Evolutionary conservation across 2,797 vertebrate genomes (phyloP).

Genomic region (Otolemur crassicaudatus): DNA sequence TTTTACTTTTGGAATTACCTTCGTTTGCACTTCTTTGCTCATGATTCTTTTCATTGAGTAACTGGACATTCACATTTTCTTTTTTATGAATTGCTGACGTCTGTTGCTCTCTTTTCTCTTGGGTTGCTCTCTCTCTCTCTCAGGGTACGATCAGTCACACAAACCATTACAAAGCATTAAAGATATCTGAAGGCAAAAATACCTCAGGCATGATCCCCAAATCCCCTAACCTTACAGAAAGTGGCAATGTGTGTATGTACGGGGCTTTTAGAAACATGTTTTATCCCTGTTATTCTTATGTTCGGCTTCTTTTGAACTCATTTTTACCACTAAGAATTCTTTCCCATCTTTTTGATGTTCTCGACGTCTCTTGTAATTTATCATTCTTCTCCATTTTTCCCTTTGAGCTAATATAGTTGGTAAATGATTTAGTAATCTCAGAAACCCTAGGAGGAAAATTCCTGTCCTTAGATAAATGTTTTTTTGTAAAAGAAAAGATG

Average conservation of each 20-base stretch:
- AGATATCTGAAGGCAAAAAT: constrained; percentile 44
- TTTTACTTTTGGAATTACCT: constrained; percentile 3
- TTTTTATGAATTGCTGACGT: neutral
- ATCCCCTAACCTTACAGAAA: constrained; percentile 36
- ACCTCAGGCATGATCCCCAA: constrained; percentile 38
- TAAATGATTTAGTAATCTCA: constrained; percentile 53
- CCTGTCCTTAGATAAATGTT: neutral
- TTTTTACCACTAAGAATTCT: constrained; percentile 1
- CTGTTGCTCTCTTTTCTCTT: constrained; percentile 1
- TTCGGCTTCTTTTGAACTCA: constrained; percentile 10
- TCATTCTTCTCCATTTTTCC: neutral
- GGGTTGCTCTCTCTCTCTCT: neutral
- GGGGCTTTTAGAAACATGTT: neutral
- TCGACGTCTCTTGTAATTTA: neutral
- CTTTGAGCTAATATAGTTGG: constrained; percentile 20
- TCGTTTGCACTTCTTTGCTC: neutral
- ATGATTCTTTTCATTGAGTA: constrained; percentile 1
- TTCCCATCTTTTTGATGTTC: neutral
- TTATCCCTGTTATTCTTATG: neutral
- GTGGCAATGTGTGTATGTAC: neutral
- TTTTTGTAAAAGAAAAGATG: neutral
- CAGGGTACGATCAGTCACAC: constrained; percentile 2
- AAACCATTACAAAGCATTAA: neutral
- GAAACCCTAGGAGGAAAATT: neutral
- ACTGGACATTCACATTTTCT: neutral